Evolutionary conservation across 2,888 invertebrate genomes (phyloP).

Genomic region (Ormyrus pomaceus): DNA sequence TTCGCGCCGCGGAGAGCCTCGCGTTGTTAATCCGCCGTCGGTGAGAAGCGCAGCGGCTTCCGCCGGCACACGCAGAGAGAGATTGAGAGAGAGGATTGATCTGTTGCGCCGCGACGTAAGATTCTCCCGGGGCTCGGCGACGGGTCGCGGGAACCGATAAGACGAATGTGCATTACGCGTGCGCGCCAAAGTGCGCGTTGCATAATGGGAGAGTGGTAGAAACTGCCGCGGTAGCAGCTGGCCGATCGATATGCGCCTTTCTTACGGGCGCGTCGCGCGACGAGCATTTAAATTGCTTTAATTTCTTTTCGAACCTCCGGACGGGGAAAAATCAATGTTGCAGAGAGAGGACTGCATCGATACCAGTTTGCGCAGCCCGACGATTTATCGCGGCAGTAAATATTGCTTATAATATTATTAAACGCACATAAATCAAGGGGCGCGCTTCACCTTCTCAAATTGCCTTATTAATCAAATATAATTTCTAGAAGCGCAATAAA

Average conservation of each 20-base stretch:
- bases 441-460: not conserved
- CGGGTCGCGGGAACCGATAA: slow-evolving; percentile 8
- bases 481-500: not conserved
- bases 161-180: slow-evolving; percentile 41
- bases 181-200: not conserved
- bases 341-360: no score
- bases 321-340: no score
- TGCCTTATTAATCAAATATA: not conserved
- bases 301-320: not conserved
- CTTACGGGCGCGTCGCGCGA: not conserved
- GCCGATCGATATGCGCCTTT: slow-evolving; percentile 36
- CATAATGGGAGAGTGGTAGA: slow-evolving; percentile 25
- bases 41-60: not conserved
- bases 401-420: no score
- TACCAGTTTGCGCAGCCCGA: no score
- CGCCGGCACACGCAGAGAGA: not conserved
- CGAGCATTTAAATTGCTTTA: not conserved
- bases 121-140: not conserved
- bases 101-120: not conserved
- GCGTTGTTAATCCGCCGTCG: slow-evolving; percentile 34
- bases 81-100: not conserved
- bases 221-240: not conserved
- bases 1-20: no score
- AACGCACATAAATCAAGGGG: no score
- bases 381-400: no score